Base-by-base conservation (phyloP, 2,113 vertebrate genomes). In the Accipiter virgatus region DNA sequence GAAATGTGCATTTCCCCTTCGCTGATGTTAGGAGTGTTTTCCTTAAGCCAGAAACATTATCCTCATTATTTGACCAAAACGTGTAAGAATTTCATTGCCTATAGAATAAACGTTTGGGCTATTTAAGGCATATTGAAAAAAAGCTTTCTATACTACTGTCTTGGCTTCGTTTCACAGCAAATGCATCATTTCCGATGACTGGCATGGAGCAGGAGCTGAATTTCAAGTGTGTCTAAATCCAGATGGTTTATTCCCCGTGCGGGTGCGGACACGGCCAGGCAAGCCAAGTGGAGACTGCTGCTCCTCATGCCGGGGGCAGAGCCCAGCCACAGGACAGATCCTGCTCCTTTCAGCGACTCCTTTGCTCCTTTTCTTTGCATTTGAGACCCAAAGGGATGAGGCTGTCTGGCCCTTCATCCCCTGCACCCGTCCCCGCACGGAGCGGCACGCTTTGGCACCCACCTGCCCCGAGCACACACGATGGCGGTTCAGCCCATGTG, bases 151-250 rank as follows among this genome's bases (percentile, higher is more conserved):
- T 63, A 63, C 81, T 74, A 47, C 61, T 90, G 62, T 65, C 36
- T 74, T 90, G 95, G 94, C 92, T 95, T 74, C 73, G 9, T 95
- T 96, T 93, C 83, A 66, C 75, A 59, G 77, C 55, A 78, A 93
- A 73, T 29, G 59, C 90, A 88, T 91, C 94, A 52, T 74, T 95
- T 93, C 63, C 19, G 43, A 55, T 73, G 91, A 88, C 55, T 95
- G 94, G 81, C 74, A 17, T 31, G 53, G 91, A 95, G 82, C 88
- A 45, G 94, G 86, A 90, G 93, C 83, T 83, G 95, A 91, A 97
- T 93, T 95, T 91, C 68, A 91, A 97, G 85, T 55, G 56, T 93
- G 73, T 75, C 92, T 92, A 63, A 87, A 94, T n/a, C 19, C 84
- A 89, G 90, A n/a, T 89, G 91, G 80, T 73, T 86, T 82, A 61